Evolutionary conservation across 2,888 invertebrate genomes (phyloP).

Genomic region (Drosophila multiciliata): DNA sequence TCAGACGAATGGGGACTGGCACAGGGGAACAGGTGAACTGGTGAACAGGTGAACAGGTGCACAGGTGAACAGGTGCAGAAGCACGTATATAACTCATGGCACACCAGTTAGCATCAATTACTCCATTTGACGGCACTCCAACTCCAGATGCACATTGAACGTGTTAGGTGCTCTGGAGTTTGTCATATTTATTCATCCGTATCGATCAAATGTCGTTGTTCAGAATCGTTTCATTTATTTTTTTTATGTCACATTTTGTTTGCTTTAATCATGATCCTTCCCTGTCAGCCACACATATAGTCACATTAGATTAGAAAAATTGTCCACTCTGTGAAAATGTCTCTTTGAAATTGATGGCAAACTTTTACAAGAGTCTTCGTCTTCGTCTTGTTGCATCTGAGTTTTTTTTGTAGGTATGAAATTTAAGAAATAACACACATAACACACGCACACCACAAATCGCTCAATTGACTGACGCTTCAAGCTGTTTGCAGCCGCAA

Average conservation of each 20-base stretch:
- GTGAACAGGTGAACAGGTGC: constrained; percentile 21
- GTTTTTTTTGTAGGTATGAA: not conserved
- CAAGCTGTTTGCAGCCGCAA: not conserved
- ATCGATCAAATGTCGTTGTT: constrained; percentile 56
- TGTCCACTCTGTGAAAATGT: constrained; percentile 12
- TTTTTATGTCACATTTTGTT: constrained; percentile 8
- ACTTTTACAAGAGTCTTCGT: not conserved
- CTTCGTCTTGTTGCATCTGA: not conserved
- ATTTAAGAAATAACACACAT: not conserved
- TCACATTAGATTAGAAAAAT: constrained; percentile 19
- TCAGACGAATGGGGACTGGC: constrained; percentile 44
- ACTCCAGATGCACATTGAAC: not conserved
- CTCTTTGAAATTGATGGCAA: constrained; percentile 13
- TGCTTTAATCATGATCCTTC: constrained; percentile 5
- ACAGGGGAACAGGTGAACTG: constrained; percentile 32
- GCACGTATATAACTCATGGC: constrained; percentile 52
- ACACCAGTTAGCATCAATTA: constrained; percentile 1
- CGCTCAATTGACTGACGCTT: not conserved
- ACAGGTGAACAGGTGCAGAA: constrained; percentile 49
- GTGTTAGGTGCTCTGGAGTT: constrained; percentile 7
- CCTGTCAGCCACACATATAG: not conserved
- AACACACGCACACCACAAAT: not conserved
- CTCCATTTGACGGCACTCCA: not conserved
- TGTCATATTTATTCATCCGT: constrained; percentile 48
- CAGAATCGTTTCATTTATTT: constrained; percentile 23